These are phyloP conservation scores for Rana temporaria DNA, from an alignment of 2,113 vertebrate genomes.

Conservation along the genomic window DNA sequence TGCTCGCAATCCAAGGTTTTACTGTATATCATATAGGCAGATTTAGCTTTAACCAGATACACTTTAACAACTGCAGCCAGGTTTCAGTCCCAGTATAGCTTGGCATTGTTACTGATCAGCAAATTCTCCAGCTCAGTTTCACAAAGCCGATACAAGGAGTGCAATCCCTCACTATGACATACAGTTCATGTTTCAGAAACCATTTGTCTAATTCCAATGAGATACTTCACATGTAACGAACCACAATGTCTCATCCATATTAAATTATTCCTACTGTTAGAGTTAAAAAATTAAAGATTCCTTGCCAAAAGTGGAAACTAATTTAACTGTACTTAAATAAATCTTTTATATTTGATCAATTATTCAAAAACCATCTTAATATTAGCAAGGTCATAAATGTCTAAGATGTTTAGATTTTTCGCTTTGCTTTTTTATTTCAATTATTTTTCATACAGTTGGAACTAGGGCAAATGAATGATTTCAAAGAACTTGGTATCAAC, in stretches of 20 bases:
- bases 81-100: too few species aligned
- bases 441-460: neutral
- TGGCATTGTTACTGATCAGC: too few species aligned
- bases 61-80: too few species aligned
- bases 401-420: neutral
- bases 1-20: too few species aligned
- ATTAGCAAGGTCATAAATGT: slow-evolving; percentile 13
- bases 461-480: neutral
- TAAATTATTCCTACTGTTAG: slow-evolving; percentile 13
- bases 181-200: neutral
- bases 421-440: neutral
- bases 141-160: too few species aligned
- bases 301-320: slow-evolving; percentile 32
- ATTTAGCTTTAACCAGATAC: too few species aligned
- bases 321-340: slow-evolving; percentile 44
- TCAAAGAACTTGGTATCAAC: neutral
- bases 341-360: slow-evolving; percentile 30
- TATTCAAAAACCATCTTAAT: slow-evolving; percentile 27
- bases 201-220: slow-evolving; percentile 15
- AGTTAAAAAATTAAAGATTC: slow-evolving; percentile 16
- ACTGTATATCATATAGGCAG: too few species aligned
- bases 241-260: slow-evolving; percentile 42
- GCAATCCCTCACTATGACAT: neutral
- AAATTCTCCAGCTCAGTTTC: too few species aligned
- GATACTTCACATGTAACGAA: slow-evolving; percentile 12